Base-by-base conservation (phyloP, 2,888 invertebrate genomes). In the Leucoma salicis region DNA sequence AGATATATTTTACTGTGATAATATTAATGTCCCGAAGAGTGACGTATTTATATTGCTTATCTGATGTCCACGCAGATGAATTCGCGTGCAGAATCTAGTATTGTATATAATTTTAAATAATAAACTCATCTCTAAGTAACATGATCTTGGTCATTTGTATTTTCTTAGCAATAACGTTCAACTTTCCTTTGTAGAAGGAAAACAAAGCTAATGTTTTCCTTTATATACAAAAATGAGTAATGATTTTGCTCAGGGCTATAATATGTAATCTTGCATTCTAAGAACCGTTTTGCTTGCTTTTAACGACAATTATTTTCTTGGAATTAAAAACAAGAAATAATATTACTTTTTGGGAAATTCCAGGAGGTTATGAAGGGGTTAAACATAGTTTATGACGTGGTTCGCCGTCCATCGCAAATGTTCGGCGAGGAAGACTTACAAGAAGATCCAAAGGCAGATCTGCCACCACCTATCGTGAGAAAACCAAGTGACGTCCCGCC, bases 341-440 rank as follows among this genome's bases (percentile, higher is more conserved):
- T 43, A 25, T 35, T 1, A 13, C 15, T 29, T 37, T 12, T 37
- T 39, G 35, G 57, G 12, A 14, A 42, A 57, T 89, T 87, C 4
- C 84, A 95, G 93, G 96, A 95, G 74, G 93, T 96, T 35, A 94
- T 96, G 92, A 95, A 95, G 70, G 96, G 96, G 0, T 92, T 96
- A 13, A 95, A 95, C 67, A 91, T 94, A 37, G 93, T 95, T 54
- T 96, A 95, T 81, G 95, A 95, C 59, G 92, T 95, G 14, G 95
- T 94, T 43, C 91, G 95, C 11, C 90, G 95, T 21, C 95, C 95
- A 0, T 95, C 95, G 15, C 91, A 93, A 60, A 91, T 91, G 62
- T 88, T 91, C 34, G 83, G 88, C 6, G 93, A 93, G 39, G 89
- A 91, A 35, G 92, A 91, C 33, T 53, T 79, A 24, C 63, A 74